Base-by-base conservation (phyloP, 2,888 invertebrate species). In the Phoronis australis region DNA sequence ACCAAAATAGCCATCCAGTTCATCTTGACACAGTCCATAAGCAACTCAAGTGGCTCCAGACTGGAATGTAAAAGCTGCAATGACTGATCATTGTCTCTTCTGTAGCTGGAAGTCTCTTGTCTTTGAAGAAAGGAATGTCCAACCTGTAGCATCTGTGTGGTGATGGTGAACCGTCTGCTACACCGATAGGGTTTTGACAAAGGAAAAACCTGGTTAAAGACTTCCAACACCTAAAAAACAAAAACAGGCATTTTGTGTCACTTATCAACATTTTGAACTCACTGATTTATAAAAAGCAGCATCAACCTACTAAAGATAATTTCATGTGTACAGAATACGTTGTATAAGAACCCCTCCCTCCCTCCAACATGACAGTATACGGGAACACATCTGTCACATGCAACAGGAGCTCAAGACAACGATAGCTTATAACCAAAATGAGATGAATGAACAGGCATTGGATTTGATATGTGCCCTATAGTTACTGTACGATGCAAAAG, bases 1-100 rank as follows among this genome's bases (percentile, higher is more conserved):
- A 91, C 90, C 71, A 95, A 75, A 66, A 99, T 87, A 0, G 91
- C 81, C 76, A 97, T 85, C 89, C 96, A 97, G 69, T 90, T 88
- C 85, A 91, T 87, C 63, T 88, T 83, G 4, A 94, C 83, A 75
- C 93, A 92, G 62, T 89, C 87, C 20, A 87, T 84, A 47, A 99
- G 76, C 48, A 87, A 86, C 73, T 90, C 87, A 27, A 97, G 73
- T 3, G 82, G 78, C 4, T 83, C 79, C 47, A 76, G 54, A 52
- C 75, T 73, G 27, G 71, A 69, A 40, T 78, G 75, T 12, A 80
- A 57, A 22, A 79, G 52, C 42, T 63, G 59, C 38, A 64, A 47
- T 4, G 53, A 21, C 20, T 43, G 45, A 0, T 9, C 40, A 21
- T 20, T 37, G 12, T 47, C 44, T n/a, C 43, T 51, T 35, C 37